Percentiles rank a stretch among this genome's conserved stretches.
These are phyloP conservation scores for Fabriciana adippe DNA, from an alignment of 2,888 invertebrate genomes.

Conservation along the genomic window DNA sequence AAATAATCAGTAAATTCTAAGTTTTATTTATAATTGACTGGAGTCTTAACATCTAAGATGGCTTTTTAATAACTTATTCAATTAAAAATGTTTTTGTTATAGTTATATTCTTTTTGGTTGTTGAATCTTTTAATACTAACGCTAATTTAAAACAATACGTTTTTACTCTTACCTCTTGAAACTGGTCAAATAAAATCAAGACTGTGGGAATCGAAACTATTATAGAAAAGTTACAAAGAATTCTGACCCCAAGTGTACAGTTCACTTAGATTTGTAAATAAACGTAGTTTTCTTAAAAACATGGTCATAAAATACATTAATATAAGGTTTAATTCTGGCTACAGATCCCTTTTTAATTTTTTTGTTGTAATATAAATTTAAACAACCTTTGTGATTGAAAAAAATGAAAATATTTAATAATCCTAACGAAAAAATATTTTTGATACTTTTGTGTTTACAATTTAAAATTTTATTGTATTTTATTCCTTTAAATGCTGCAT, in stretches of 20 bases:
- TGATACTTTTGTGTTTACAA: conserved; percentile 21
- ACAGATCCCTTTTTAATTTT: conserved; percentile 6
- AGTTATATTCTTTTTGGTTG: too few species aligned
- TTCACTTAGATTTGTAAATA: conserved; percentile 48
- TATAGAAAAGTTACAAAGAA: conserved; percentile 19
- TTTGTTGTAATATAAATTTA: background rate
- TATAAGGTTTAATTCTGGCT: conserved; percentile 18
- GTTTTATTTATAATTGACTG: too few species aligned
- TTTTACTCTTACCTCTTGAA: background rate
- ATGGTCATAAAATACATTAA: conserved; percentile 29
- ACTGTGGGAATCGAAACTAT: conserved; percentile 27
- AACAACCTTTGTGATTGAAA: conserved; percentile 13
- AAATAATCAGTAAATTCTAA: too few species aligned
- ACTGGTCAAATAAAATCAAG: conserved; percentile 12
- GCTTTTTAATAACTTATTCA: too few species aligned
- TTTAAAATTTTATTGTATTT: background rate
- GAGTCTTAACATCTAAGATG: too few species aligned
- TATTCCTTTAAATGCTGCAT: conserved; percentile 11
- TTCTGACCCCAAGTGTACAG: conserved; percentile 30
- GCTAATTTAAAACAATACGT: too few species aligned
- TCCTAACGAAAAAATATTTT: conserved; percentile 9
- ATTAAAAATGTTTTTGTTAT: too few species aligned
- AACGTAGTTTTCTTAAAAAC: conserved; percentile 51
- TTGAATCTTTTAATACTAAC: too few species aligned
- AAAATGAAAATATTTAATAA: background rate